Percentiles rank a stretch among this genome's conserved stretches.
phyloP scores from a whole-genome alignment of 2,888 invertebrate species.

The Rhagonycha lutea region DNA sequence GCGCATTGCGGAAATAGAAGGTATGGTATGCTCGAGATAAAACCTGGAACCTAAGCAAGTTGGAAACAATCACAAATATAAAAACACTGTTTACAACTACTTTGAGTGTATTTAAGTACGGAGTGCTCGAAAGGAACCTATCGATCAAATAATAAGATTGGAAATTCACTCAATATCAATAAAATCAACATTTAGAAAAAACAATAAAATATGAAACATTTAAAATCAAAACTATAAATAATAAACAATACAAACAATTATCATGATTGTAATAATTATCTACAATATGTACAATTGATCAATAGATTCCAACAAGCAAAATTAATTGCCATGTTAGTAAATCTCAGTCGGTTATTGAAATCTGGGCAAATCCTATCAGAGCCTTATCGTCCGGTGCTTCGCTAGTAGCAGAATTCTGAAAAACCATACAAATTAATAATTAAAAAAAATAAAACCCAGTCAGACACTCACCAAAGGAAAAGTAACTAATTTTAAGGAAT shows the following conservation, averaged over 20 bases:
- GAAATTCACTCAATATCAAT: not conserved
- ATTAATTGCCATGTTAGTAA: slow-evolving; percentile 13
- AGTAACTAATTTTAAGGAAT: slow-evolving; percentile 74
- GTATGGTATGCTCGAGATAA: not conserved
- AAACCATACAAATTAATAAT: slow-evolving; percentile 36
- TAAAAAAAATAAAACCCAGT: not conserved
- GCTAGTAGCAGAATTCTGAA: slow-evolving; percentile 70
- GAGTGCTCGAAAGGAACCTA: slow-evolving; percentile 25
- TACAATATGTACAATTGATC: slow-evolving; percentile 25
- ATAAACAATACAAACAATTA: slow-evolving; percentile 1
- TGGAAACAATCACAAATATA: slow-evolving; percentile 9
- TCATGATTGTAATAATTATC: slow-evolving; percentile 6
- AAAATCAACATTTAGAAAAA: slow-evolving; percentile 5
- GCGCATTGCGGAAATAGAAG: not conserved
- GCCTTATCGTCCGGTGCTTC: slow-evolving; percentile 93
- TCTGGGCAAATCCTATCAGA: slow-evolving; percentile 95
- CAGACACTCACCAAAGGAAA: slow-evolving; percentile 76
- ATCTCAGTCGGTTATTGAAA: slow-evolving; percentile 84
- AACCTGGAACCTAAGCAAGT: not conserved
- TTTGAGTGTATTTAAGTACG: slow-evolving; percentile 26
- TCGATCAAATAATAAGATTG: slow-evolving; percentile 16
- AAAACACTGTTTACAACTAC: slow-evolving; percentile 13
- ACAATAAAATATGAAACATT: slow-evolving; percentile 1
- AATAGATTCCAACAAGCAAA: slow-evolving; percentile 24
- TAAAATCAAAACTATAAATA: slow-evolving; percentile 12